Conservation (phyloP, 92 coral and sea anemone genomes). For the Heliopora coerulea region DNA sequence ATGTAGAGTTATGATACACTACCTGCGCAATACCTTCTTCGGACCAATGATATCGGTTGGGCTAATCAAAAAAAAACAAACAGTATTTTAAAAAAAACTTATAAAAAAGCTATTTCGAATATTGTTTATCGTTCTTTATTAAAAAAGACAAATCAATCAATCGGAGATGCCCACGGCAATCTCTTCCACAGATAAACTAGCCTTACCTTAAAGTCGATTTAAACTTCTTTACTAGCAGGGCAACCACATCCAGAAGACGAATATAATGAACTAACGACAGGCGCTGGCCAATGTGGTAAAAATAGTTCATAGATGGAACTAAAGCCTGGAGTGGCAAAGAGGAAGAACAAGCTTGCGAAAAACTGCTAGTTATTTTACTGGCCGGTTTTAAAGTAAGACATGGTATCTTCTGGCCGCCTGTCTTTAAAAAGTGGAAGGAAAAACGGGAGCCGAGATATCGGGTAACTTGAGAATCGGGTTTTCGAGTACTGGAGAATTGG, state of each 20-base stretch:
- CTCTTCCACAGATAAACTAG: no score
- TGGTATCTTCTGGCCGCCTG: no score
- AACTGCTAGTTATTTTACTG: neutral
- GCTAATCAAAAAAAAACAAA: no score
- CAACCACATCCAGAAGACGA: conserved; percentile 60
- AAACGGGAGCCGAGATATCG: no score
- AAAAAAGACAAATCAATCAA: no score
- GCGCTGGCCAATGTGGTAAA: conserved; percentile 63
- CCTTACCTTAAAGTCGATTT: conserved; percentile 62
- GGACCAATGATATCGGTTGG: neutral
- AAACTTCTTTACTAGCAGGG: conserved; percentile 62
- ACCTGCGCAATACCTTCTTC: neutral
- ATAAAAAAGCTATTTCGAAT: neutral
- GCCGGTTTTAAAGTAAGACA: no score
- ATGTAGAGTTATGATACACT: no score
- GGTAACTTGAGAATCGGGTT: no score
- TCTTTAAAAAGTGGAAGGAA: no score
- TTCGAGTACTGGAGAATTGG: no score
- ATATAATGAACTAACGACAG: conserved; percentile 69
- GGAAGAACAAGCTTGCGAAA: neutral
- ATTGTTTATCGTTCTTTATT: no score
- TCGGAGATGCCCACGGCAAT: no score
- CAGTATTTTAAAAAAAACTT: neutral
- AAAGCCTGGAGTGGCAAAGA: conserved; percentile 49
- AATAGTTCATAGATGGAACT: conserved; percentile 56